These are phyloP conservation scores for Tapera naevia DNA, from an alignment of 2,797 vertebrate species.

Conservation along the genomic window DNA sequence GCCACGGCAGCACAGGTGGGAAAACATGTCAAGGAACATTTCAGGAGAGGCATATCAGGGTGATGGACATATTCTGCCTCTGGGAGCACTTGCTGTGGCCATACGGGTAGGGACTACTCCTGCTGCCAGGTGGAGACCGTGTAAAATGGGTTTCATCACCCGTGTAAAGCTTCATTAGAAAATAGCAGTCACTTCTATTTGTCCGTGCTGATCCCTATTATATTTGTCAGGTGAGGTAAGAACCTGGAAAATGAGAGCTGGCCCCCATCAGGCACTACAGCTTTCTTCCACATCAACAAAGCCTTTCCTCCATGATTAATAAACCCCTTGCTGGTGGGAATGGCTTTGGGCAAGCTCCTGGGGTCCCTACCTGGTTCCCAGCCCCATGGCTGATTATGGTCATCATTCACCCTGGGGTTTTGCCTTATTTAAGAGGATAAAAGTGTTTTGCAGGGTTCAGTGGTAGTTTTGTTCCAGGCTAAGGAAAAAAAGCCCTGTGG, in stretches of 20 bases:
- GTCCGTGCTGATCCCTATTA: not conserved
- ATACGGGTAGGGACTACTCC: not conserved
- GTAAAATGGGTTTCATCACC: not conserved
- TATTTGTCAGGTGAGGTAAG: not conserved
- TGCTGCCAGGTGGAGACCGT: accelerated
- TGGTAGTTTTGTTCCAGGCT: not conserved
- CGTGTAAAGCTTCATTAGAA: not conserved
- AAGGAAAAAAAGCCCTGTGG: not conserved
- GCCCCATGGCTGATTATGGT: not conserved
- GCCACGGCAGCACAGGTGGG: not conserved
- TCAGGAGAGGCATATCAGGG: not conserved
- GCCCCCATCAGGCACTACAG: accelerated
- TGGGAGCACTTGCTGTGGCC: not conserved
- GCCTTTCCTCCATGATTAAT: accelerated
- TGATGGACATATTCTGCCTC: not conserved
- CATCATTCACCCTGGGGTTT: not conserved
- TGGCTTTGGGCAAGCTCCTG: not conserved
- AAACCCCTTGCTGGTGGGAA: not conserved
- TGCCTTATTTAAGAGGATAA: not conserved
- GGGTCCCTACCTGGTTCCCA: not conserved
- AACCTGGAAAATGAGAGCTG: not conserved
- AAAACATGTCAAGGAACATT: not conserved
- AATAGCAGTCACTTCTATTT: not conserved
- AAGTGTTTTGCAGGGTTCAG: not conserved
- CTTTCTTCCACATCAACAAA: not conserved